Percentiles rank a stretch among this genome's conserved stretches.
phyloP scores from a whole-genome alignment of 2,113 vertebrate genomes.

The Hippopotamus amphibius region DNA sequence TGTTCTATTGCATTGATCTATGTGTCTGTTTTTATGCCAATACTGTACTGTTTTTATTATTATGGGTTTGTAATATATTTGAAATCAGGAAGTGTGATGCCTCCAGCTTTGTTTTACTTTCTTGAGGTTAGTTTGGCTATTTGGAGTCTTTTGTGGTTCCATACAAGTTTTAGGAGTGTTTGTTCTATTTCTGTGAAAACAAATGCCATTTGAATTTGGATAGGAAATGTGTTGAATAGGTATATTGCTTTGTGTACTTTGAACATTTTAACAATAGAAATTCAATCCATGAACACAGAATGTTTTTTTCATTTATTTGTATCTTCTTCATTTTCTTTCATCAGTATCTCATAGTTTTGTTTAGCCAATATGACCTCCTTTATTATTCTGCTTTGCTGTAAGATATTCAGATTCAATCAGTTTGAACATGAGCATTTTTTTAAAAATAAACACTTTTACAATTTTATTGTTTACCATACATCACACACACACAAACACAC shows the following conservation, averaged over 20 bases:
- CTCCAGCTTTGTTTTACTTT: background rate
- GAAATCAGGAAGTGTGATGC: background rate
- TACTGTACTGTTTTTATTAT: background rate
- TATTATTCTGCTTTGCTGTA: background rate
- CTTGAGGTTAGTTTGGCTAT: background rate
- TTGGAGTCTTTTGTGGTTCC: background rate
- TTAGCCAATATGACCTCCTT: background rate
- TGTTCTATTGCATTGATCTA: background rate
- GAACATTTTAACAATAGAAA: background rate
- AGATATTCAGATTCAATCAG: background rate
- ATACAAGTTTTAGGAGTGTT: background rate
- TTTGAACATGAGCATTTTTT: background rate
- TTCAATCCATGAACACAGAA: background rate
- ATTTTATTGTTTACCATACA: background rate
- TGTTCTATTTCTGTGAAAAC: background rate
- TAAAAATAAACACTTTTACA: background rate
- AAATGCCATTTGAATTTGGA: background rate
- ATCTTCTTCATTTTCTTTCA: background rate
- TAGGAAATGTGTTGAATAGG: background rate
- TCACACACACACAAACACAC: background rate
- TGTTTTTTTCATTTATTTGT: background rate
- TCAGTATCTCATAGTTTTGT: background rate
- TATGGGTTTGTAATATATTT: background rate
- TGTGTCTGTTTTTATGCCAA: background rate
- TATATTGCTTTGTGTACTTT: background rate